Evolutionary conservation across 2,797 vertebrate species (phyloP).

Genomic region (Sorex maritimensis): DNA sequence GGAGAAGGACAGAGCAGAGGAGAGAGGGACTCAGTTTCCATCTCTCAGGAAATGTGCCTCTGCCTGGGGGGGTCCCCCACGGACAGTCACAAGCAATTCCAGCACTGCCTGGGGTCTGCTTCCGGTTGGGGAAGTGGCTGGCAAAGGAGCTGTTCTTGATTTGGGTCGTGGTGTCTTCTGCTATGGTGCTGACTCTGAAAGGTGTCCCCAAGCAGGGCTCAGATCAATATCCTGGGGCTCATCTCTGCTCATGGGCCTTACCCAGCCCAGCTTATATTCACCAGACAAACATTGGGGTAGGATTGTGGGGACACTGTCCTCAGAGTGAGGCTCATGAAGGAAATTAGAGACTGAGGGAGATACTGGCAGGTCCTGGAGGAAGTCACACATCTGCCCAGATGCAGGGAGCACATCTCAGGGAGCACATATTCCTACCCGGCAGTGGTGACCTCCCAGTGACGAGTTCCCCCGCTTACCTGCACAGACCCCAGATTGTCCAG

Average conservation of each 20-base stretch:
- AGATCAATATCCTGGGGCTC: fast-evolving
- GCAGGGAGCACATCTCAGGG: background rate
- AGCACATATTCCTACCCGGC: background rate
- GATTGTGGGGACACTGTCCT: fast-evolving
- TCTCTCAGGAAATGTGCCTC: slow-evolving; percentile 92
- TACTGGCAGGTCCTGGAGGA: fast-evolving
- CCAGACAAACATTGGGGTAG: fast-evolving
- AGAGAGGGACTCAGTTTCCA: slow-evolving; percentile 84
- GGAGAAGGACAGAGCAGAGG: background rate
- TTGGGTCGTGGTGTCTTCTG: no score
- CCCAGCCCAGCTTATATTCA: background rate
- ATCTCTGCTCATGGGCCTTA: background rate
- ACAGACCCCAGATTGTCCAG: slow-evolving; percentile 69
- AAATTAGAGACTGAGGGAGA: background rate
- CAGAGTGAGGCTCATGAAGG: background rate
- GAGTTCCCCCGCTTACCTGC: slow-evolving; percentile 53
- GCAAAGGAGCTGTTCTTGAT: background rate
- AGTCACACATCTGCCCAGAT: background rate
- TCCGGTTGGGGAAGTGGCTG: background rate
- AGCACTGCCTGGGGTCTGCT: background rate
- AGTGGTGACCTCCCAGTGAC: slow-evolving; percentile 9
- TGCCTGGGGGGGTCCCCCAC: slow-evolving; percentile 84
- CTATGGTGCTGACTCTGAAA: background rate
- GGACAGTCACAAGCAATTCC: background rate
- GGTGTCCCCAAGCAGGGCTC: background rate